Conservation (phyloP, 2,797 vertebrate genomes). For the Psittacula derbiana region DNA sequence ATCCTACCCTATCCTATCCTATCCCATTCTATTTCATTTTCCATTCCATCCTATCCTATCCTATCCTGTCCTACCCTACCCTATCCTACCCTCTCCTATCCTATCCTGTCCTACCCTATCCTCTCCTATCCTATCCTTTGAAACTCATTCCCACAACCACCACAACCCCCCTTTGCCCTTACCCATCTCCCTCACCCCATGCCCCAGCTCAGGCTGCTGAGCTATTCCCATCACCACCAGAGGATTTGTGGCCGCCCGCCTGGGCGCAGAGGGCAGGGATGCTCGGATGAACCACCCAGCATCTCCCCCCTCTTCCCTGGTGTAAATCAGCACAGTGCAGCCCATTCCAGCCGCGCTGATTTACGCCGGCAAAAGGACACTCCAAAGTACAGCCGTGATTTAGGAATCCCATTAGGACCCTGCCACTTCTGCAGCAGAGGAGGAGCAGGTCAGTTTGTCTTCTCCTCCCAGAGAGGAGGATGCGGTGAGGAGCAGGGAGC, state of each 20-base stretch:
- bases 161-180: background rate
- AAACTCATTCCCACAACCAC: background rate
- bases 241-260: background rate
- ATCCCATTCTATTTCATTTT: background rate
- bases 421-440: conserved; percentile 14
- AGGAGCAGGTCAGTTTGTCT: background rate
- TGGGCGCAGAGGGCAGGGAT: background rate
- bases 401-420: conserved; percentile 39
- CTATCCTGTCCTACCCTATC: background rate
- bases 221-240: background rate
- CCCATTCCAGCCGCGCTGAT: background rate
- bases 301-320: background rate
- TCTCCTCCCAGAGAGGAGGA: background rate
- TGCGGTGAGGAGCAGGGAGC: background rate
- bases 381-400: background rate
- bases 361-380: background rate
- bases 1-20: too few relatives aligned
- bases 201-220: background rate
- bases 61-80: too few relatives aligned
- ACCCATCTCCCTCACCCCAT: background rate
- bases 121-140: background rate
- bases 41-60: background rate
- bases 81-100: background rate
- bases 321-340: background rate
- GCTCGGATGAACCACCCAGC: background rate